phyloP scores from a whole-genome alignment of 1,140 invertebrate species.

The Holotrichia oblita region DNA sequence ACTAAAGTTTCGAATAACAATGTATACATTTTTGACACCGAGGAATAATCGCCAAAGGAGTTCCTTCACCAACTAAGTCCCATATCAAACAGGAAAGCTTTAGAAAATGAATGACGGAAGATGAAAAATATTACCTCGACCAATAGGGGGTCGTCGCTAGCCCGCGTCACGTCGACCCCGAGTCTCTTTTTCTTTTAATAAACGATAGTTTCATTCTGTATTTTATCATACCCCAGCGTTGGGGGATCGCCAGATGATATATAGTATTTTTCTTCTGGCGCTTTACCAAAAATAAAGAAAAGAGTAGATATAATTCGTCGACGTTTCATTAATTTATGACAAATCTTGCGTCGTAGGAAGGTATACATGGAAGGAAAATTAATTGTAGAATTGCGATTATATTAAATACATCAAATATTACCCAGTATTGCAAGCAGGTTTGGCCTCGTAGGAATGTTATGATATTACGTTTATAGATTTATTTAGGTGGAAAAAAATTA shows the following conservation, averaged over 20 bases:
- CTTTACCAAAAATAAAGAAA: background rate
- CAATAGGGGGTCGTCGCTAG: background rate
- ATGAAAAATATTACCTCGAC: background rate
- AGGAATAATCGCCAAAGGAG: background rate
- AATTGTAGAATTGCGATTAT: background rate
- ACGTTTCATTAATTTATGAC: constrained; percentile 18
- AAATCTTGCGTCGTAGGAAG: background rate
- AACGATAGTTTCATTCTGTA: constrained; percentile 21
- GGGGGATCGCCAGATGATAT: constrained; percentile 6
- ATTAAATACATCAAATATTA: no score
- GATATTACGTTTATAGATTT: no score
- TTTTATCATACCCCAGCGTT: constrained; percentile 11
- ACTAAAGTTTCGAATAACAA: no score
- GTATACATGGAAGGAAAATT: background rate
- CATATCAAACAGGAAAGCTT: background rate
- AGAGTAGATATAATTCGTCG: background rate
- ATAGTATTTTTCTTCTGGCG: background rate
- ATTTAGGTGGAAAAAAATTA: no score
- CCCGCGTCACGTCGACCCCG: background rate
- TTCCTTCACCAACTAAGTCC: background rate
- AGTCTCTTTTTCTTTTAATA: background rate
- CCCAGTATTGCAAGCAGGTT: no score
- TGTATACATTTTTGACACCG: no score
- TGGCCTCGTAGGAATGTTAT: no score
- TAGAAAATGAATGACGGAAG: background rate